Percentiles rank a stretch among this genome's conserved stretches.
Conservation (phyloP, 2,797 vertebrate genomes). For the Catharus ustulatus region DNA sequence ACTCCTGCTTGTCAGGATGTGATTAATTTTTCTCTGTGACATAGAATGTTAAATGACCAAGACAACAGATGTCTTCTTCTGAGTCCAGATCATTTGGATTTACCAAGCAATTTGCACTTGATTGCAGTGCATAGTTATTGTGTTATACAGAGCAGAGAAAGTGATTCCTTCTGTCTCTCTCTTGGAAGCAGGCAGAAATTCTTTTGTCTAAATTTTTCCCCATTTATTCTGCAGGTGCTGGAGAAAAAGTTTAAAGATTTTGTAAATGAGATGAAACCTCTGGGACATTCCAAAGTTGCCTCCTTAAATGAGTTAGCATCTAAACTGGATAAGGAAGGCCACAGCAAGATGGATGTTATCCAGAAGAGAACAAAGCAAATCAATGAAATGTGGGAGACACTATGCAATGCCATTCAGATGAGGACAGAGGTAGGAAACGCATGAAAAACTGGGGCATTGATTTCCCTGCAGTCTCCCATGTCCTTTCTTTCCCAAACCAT, state of each 20-base stretch:
- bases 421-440: conserved; percentile 78
- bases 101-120: not conserved
- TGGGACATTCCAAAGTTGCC: conserved; percentile 81
- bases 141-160: not conserved
- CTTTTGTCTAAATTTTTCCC: not conserved
- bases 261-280: conserved; percentile 78
- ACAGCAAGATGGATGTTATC: conserved; percentile 70
- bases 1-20: not conserved
- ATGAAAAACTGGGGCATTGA: not conserved
- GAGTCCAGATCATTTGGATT: not conserved
- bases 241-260: conserved; percentile 87
- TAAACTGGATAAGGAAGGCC: conserved; percentile 74
- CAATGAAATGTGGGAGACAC: conserved; percentile 79
- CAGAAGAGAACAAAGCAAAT: conserved; percentile 73
- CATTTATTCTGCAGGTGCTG: conserved; percentile 74
- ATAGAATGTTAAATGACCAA: not conserved
- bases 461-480: not conserved
- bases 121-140: not conserved
- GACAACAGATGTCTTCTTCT: not conserved
- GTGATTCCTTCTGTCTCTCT: not conserved
- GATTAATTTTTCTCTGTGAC: not conserved
- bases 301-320: conserved; percentile 66
- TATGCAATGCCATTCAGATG: conserved; percentile 76
- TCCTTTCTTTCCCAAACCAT: not conserved
- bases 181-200: not conserved